phyloP scores from a whole-genome alignment of 2,797 vertebrate species.

The Sus cebifrons region DNA sequence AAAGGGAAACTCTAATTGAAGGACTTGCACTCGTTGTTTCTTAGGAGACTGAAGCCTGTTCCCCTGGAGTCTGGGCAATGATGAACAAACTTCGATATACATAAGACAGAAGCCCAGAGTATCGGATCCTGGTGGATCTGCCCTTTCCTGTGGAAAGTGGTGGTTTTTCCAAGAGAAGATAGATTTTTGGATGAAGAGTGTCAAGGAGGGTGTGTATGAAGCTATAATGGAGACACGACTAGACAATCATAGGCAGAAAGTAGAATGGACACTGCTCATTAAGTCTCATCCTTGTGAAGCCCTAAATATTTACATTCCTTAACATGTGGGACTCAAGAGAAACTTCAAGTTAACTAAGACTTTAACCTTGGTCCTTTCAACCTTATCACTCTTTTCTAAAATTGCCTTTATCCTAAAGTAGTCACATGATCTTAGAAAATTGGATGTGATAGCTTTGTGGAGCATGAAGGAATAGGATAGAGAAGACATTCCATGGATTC shows the following conservation, averaged over 20 bases:
- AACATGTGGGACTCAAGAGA: constrained; percentile 1
- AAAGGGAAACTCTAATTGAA: not conserved
- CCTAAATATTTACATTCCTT: not conserved
- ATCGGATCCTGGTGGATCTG: not conserved
- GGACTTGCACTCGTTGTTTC: not conserved
- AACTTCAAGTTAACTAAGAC: not conserved
- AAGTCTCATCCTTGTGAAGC: not conserved
- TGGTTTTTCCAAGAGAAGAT: not conserved
- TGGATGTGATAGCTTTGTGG: not conserved
- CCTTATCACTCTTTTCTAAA: constrained; percentile 17
- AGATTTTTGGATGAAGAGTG: not conserved
- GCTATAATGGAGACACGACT: not conserved
- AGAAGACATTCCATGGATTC: not conserved
- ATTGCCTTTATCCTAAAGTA: not conserved
- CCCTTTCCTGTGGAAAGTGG: not conserved
- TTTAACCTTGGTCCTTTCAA: not conserved
- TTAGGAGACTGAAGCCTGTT: not conserved
- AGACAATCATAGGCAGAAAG: not conserved
- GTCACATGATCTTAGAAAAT: not conserved
- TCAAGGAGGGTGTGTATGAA: not conserved
- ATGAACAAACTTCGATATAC: not conserved
- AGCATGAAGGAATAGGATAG: not conserved
- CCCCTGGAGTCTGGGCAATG: not conserved
- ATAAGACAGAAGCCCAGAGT: not conserved
- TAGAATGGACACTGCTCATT: not conserved